Evolutionary conservation across 2,797 vertebrate species (phyloP).

Genomic region (Poeciliopsis infans): DNA sequence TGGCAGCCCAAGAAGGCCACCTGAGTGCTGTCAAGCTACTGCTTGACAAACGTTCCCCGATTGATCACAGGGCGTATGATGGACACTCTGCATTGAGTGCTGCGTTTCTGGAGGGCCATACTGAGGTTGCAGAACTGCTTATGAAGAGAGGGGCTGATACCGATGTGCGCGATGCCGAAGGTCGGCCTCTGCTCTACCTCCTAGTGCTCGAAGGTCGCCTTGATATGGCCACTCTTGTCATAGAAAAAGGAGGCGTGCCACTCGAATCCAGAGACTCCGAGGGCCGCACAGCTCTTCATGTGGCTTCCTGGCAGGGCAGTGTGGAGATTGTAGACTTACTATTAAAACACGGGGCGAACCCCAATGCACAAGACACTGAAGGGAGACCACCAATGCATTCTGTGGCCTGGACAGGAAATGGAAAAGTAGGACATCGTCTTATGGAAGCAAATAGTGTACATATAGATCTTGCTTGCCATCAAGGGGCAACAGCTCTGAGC

Average conservation of each 20-base stretch:
- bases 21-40: conserved; percentile 76
- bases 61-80: conserved; percentile 81
- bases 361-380: conserved; percentile 80
- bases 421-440: conserved; percentile 69
- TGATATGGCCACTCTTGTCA: conserved; percentile 77
- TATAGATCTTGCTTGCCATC: conserved; percentile 80
- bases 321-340: conserved; percentile 74
- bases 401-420: conserved; percentile 83
- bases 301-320: conserved; percentile 83
- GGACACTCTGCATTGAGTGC: conserved; percentile 81
- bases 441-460: conserved; percentile 65
- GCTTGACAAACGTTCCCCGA: conserved; percentile 79
- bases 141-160: conserved; percentile 82
- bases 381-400: conserved; percentile 83
- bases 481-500: conserved; percentile 84
- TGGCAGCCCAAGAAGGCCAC: conserved; percentile 86
- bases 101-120: conserved; percentile 77
- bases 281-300: conserved; percentile 83
- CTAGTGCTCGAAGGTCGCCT: conserved; percentile 78
- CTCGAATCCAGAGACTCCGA: conserved; percentile 82
- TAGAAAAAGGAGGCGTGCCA: conserved; percentile 81
- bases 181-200: conserved; percentile 84
- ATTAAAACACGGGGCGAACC: conserved; percentile 78
- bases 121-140: conserved; percentile 77
- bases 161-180: conserved; percentile 81